Conservation (phyloP, 2,797 vertebrate genomes). For the Bucorvus abyssinicus region DNA sequence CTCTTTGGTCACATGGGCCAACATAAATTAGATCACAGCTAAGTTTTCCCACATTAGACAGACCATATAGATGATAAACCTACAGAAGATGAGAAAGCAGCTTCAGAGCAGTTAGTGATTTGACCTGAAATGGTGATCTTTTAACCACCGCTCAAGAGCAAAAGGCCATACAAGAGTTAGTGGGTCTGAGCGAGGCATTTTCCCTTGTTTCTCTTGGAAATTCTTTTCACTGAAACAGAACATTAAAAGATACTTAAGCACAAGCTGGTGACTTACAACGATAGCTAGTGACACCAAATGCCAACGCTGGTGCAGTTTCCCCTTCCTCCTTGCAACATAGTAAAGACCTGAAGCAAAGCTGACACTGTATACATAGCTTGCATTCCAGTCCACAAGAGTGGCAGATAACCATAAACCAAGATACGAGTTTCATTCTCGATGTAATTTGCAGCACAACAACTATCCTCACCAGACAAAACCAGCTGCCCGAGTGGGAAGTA, state of each 20-base stretch:
- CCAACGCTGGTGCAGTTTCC: background rate
- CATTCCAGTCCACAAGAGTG: background rate
- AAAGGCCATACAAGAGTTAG: slow-evolving; percentile 17
- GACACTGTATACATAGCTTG: background rate
- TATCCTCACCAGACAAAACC: background rate
- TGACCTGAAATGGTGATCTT: slow-evolving; percentile 47
- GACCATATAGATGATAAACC: slow-evolving; percentile 36
- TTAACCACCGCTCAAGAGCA: slow-evolving; percentile 34
- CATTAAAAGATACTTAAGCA: background rate
- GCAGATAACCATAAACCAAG: background rate
- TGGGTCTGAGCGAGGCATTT: slow-evolving; percentile 30
- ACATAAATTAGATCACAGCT: slow-evolving; percentile 38
- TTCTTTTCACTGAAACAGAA: slow-evolving; percentile 10
- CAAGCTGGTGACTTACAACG: background rate
- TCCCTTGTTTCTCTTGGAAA: slow-evolving; percentile 55
- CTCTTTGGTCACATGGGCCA: background rate
- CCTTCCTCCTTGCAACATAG: background rate
- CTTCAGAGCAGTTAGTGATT: slow-evolving; percentile 39
- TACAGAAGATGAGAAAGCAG: background rate
- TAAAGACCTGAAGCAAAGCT: background rate
- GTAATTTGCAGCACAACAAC: background rate
- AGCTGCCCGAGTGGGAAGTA: background rate
- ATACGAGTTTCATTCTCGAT: background rate
- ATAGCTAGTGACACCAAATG: background rate
- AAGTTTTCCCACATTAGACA: slow-evolving; percentile 44